A percentile compares a stretch with the other conserved stretches of the same genome.
Conservation (phyloP, 2,113 vertebrate genomes). For the Protobothrops mucrosquamatus region DNA sequence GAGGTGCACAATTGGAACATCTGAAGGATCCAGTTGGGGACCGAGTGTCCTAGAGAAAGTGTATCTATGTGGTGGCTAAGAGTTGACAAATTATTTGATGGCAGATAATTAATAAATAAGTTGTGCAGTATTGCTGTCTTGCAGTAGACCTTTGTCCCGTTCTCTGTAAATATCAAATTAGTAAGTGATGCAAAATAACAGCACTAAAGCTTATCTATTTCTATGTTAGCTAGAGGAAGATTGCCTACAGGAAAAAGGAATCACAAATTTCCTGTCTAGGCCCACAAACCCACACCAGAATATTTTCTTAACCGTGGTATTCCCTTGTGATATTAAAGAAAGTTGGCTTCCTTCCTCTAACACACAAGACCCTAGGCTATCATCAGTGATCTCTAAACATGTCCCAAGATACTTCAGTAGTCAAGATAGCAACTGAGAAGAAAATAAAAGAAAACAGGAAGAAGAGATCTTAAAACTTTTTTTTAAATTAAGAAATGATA, state of each 20-base stretch:
- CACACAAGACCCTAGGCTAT: neutral
- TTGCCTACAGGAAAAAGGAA: too few relatives aligned
- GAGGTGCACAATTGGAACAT: neutral
- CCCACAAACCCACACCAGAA: neutral
- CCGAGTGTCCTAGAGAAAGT: neutral
- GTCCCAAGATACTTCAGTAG: neutral
- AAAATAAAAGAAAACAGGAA: neutral
- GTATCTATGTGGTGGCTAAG: neutral
- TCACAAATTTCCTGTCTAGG: neutral
- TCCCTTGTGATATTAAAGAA: rapidly evolving
- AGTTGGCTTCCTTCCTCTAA: neutral
- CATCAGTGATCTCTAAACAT: conserved; percentile 3
- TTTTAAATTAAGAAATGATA: neutral
- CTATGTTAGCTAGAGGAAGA: neutral
- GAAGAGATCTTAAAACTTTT: neutral
- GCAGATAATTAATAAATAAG: neutral
- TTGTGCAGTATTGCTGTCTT: neutral
- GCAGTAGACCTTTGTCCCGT: neutral
- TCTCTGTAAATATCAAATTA: neutral
- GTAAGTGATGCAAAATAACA: neutral
- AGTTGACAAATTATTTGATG: neutral
- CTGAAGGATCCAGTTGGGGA: neutral
- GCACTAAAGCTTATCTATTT: neutral
- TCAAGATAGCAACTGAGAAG: conserved; percentile 16
- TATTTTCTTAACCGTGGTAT: conserved; percentile 11